Base-by-base conservation (phyloP, 2,888 invertebrate genomes). In the Spodoptera picta region DNA sequence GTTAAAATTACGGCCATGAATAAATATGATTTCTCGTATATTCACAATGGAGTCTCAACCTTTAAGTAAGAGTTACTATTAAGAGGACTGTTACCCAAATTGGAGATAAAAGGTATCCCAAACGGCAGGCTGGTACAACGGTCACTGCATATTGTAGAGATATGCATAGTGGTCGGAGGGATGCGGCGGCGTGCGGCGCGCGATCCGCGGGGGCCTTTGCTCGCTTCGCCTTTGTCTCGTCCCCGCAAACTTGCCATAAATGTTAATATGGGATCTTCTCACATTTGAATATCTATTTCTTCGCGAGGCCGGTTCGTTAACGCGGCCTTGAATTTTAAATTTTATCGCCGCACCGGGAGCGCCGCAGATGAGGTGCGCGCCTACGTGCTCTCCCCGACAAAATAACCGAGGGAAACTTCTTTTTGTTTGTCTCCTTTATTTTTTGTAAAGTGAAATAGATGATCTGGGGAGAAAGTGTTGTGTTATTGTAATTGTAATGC, bases 221-320 rank as follows among this genome's bases (percentile, higher is more conserved):
- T 81, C 56, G 64, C 64, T 70, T 82, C 79, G 90, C 89, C 89
- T 92, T 93, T 94, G 94, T 94, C 90, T 93, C 90, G 90, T 91
- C 87, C 89, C 92, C 92, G 92, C 94, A 94, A 94, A 94, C 92
- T 93, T 92, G 93, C 94, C 93, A 94, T 94, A 94, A 94, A 94
- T 94, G 94, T 94, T 94, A 94, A 94, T 94, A 94, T 93, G 94
- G 94, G 94, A 93, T 92, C 91, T 91, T 89, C 92, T 91, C 90
- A 90, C 94, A 94, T 94, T 94, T 94, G 94, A 94, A 94, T 94
- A 94, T 94, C 94, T 94, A 94, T 94, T 94, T 94, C 92, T 94
- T 93, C 91, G 93, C 93, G 93, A 89, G 93, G 91, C 90, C 92
- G 92, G 94, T 94, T 94, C 93, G 94, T 94, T 94, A 94, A 93